phyloP scores from a whole-genome alignment of 2,113 vertebrate species.

The Tympanuchus pallidicinctus region DNA sequence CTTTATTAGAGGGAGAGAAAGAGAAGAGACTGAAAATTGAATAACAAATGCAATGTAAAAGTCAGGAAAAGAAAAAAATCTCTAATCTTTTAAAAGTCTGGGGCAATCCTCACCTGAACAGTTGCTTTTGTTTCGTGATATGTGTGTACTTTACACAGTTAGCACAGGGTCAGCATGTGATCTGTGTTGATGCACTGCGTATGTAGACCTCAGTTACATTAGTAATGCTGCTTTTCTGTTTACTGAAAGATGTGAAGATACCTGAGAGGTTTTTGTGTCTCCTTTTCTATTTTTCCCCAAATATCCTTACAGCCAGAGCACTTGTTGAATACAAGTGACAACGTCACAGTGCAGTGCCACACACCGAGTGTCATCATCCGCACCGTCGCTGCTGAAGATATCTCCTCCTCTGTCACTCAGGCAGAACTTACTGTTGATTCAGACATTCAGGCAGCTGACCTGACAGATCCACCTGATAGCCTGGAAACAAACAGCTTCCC shows the following conservation, averaged over 20 bases:
- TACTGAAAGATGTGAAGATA: background rate
- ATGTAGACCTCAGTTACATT: background rate
- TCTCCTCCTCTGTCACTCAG: slow-evolving; percentile 84
- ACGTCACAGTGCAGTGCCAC: slow-evolving; percentile 88
- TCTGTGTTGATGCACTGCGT: background rate
- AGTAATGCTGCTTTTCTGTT: background rate
- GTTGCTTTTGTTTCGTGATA: background rate
- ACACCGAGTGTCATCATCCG: slow-evolving; percentile 94
- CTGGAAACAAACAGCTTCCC: slow-evolving; percentile 79
- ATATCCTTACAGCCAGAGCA: slow-evolving; percentile 85
- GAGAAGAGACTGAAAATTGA: background rate
- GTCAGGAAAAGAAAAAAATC: background rate
- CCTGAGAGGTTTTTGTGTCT: background rate
- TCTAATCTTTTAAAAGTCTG: background rate
- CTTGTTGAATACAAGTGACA: slow-evolving; percentile 88
- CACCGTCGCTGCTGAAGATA: slow-evolving; percentile 89
- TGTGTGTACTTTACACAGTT: background rate
- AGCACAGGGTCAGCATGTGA: background rate
- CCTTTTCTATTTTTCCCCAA: background rate
- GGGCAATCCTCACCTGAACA: background rate
- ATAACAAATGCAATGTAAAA: background rate
- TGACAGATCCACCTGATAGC: slow-evolving; percentile 74
- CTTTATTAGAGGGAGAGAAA: background rate
- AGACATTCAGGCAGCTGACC: slow-evolving; percentile 75
- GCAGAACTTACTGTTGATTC: slow-evolving; percentile 83